These are phyloP conservation scores for Urocynchramus pylzowi DNA, from an alignment of 2,113 vertebrate species.

Conservation along the genomic window DNA sequence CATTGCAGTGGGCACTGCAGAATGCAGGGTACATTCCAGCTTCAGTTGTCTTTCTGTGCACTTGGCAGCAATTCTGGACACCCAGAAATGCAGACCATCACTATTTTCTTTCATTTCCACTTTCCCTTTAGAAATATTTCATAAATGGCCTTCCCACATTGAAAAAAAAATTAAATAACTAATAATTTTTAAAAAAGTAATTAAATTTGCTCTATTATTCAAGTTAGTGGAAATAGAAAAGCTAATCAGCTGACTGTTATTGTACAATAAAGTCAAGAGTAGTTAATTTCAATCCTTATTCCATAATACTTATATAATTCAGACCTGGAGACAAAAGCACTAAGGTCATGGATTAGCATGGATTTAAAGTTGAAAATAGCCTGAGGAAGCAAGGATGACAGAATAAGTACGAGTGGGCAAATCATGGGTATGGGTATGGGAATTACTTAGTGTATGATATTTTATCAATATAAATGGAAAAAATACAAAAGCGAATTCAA, in stretches of 20 bases:
- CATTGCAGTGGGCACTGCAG: background rate
- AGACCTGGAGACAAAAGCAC: constrained; percentile 39
- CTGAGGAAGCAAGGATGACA: constrained; percentile 71
- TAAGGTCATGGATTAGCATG: constrained; percentile 68
- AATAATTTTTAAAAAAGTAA: background rate
- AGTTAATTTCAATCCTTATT: constrained; percentile 43
- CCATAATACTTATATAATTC: constrained; percentile 36
- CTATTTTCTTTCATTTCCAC: background rate
- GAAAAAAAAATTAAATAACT: background rate
- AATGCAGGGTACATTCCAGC: background rate
- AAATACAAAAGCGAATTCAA: constrained; percentile 21
- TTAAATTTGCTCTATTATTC: constrained; percentile 32
- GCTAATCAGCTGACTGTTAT: constrained; percentile 24
- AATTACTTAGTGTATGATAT: constrained; percentile 59
- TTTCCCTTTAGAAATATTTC: background rate
- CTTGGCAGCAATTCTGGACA: background rate
- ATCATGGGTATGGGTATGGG: constrained; percentile 49
- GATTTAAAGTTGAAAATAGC: constrained; percentile 73
- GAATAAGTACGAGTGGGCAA: constrained; percentile 64
- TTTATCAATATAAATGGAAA: constrained; percentile 60
- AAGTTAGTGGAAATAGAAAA: constrained; percentile 31
- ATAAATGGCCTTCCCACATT: background rate
- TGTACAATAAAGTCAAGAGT: constrained; percentile 40
- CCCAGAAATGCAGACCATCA: background rate
- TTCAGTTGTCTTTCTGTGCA: background rate